Evolutionary conservation across 2,113 vertebrate species (phyloP).

Genomic region (Serinus canaria): DNA sequence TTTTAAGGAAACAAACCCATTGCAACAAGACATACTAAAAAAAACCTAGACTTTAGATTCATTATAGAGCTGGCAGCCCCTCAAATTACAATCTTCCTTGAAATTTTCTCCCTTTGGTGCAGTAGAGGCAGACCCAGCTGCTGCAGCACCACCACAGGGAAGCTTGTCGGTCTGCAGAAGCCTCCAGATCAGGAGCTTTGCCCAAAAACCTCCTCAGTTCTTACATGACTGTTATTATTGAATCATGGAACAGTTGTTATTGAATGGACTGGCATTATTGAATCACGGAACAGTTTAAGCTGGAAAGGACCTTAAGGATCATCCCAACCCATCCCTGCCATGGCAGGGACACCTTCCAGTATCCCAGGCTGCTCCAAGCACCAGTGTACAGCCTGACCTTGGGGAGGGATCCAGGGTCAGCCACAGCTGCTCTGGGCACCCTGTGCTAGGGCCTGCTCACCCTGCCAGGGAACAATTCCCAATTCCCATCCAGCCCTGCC

Average conservation of each 20-base stretch:
- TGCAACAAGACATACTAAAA: neutral
- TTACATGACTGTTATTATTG: neutral
- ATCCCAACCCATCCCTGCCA: neutral
- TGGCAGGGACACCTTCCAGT: neutral
- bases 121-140: neutral
- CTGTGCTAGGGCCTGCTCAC: neutral
- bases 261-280: too few relatives aligned
- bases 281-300: neutral
- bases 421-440: too few relatives aligned
- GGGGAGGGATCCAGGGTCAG: neutral
- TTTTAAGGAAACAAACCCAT: neutral
- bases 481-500: accelerated
- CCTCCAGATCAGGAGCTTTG: neutral
- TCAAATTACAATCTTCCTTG: neutral
- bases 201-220: neutral
- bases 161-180: neutral
- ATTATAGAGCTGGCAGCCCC: neutral
- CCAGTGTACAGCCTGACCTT: accelerated
- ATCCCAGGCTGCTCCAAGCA: accelerated
- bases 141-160: neutral
- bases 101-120: neutral
- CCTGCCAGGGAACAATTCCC: neutral
- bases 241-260: neutral
- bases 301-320: neutral
- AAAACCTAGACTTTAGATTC: neutral